Percentiles rank a stretch among this genome's conserved stretches.
Conservation (phyloP, 2,113 vertebrate species). For the Microtus richardsoni region DNA sequence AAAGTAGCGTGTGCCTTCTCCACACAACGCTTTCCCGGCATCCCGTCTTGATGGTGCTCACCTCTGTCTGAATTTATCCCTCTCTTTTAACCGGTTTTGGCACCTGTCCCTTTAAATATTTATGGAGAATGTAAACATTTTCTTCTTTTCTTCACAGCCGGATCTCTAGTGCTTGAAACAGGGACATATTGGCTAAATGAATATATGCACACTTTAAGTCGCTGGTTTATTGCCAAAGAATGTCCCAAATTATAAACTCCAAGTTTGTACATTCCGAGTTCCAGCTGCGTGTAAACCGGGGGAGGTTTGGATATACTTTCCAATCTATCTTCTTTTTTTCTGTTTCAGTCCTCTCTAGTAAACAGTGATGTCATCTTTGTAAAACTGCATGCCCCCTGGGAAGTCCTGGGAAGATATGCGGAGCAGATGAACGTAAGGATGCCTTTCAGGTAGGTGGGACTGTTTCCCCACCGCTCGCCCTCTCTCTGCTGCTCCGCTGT, state of each 20-base stretch:
- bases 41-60: background rate
- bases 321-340: slow-evolving; percentile 82
- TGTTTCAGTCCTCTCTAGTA: slow-evolving; percentile 92
- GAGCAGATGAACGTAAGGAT: slow-evolving; percentile 98
- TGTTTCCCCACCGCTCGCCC: background rate
- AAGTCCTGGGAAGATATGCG: slow-evolving; percentile 96
- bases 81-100: background rate
- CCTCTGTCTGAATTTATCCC: background rate
- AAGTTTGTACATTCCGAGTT: background rate
- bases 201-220: background rate
- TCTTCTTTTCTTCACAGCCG: slow-evolving; percentile 1
- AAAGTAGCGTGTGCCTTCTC: background rate
- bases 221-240: background rate
- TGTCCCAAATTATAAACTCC: background rate
- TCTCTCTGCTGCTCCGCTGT: slow-evolving; percentile 10
- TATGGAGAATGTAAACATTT: background rate
- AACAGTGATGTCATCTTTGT: slow-evolving; percentile 97
- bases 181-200: background rate
- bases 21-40: background rate
- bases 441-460: slow-evolving; percentile 94
- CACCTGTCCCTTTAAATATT: background rate
- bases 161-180: background rate
- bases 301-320: slow-evolving; percentile 63
- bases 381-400: slow-evolving; percentile 97
- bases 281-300: background rate